Base-by-base conservation (phyloP, 2,113 vertebrate species). In the Labeo catla region DNA sequence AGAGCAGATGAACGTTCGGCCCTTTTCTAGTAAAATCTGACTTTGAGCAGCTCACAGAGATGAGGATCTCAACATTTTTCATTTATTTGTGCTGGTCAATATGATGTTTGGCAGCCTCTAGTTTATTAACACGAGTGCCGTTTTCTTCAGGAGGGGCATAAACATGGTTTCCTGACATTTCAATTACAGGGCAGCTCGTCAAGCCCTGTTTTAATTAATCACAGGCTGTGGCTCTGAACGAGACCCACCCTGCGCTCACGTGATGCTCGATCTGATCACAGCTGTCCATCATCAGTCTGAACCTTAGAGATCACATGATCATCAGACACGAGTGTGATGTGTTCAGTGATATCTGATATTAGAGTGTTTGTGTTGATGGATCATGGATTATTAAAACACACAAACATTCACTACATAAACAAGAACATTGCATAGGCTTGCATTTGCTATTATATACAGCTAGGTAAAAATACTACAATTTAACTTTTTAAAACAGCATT, bases 161-260 rank as follows among this genome's bases (percentile, higher is more conserved):
- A 74, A 49, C 79, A 78, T 85, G 16, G 79, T 68, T 87, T 66
- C 83, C n/a, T 74, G 70, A 16, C 34, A 23, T 28, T 76, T 87
- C 76, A 79, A 19, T 83, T 82, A 87, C 54, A 83, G 83, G 59
- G 6, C 68, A 66, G 68, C 34, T 86, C 10, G 59, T 84, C 45
- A 66, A 73, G 73, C 52, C 8, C 7, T 50, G 72, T 13, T 87
- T 81, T 81, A 85, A 85, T 87, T 79, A 78, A 86, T 74, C 54
- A 68, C 8, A 23, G 16, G 23, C 21, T 2, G 13, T 72, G 21
- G 36, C 1, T 52, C 6, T 9, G 19, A 61, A 19, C 2, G 2
- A 61, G 57, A 52, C 13, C 50, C 50, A 9, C 59, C 52, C 11
- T 9, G 3, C 49, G 49, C 49, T 49, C 49, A 3, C 10, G 6